phyloP scores from a whole-genome alignment of 2,113 vertebrate species.

The Chionodraco myersi region DNA sequence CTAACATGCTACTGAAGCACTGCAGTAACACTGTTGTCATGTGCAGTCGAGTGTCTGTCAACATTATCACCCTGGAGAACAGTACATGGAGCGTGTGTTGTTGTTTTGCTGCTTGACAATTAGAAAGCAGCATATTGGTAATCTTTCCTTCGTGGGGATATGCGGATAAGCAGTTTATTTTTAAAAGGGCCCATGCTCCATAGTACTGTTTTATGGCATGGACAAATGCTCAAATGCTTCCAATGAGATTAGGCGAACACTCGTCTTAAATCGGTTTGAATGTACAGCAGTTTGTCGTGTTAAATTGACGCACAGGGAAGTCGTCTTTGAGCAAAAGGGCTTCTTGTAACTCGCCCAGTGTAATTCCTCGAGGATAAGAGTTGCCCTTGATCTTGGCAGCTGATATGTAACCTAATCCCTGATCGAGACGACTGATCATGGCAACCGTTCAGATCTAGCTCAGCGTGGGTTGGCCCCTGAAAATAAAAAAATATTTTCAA shows the following conservation, averaged over 20 bases:
- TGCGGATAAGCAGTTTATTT: slow-evolving; percentile 7
- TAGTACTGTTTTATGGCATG: not conserved
- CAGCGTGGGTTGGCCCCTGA: slow-evolving; percentile 28
- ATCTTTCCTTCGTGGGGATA: not conserved
- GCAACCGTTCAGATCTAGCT: slow-evolving; percentile 21
- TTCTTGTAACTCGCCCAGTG: not conserved
- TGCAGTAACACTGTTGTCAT: not conserved
- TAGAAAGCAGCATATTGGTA: not conserved
- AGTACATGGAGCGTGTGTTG: not conserved
- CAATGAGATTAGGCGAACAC: not conserved
- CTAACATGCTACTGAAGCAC: slow-evolving; percentile 19
- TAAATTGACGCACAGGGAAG: slow-evolving; percentile 13
- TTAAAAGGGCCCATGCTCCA: not conserved
- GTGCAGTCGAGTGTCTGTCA: not conserved
- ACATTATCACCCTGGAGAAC: not conserved
- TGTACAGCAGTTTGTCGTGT: slow-evolving; percentile 21
- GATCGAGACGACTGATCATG: slow-evolving; percentile 38
- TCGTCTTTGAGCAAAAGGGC: slow-evolving; percentile 5
- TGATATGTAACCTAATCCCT: slow-evolving; percentile 68
- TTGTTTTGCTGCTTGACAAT: slow-evolving; percentile 15
- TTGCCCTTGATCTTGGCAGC: slow-evolving; percentile 62
- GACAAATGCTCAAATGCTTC: not conserved
- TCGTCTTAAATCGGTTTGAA: slow-evolving; percentile 11
- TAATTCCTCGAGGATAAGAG: slow-evolving; percentile 41
- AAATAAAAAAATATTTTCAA: not conserved